These are phyloP conservation scores for Enoplosus armatus DNA, from an alignment of 2,797 vertebrate species.

Conservation along the genomic window DNA sequence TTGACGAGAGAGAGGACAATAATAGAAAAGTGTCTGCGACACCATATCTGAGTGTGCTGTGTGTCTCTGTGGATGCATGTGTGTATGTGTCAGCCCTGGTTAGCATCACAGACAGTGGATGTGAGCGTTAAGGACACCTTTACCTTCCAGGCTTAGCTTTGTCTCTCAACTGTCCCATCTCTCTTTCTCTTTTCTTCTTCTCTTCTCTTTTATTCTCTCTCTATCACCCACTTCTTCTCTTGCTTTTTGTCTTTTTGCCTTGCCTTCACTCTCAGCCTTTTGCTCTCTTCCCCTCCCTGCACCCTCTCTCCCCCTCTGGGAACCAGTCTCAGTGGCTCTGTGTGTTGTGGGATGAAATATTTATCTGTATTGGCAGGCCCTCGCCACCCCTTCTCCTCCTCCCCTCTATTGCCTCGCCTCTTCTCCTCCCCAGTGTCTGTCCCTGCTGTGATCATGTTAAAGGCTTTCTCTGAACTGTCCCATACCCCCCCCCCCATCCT, in stretches of 20 bases:
- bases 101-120: constrained; percentile 71
- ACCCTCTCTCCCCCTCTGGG: constrained; percentile 60
- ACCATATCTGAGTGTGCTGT: constrained; percentile 49
- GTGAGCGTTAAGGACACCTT: constrained; percentile 81
- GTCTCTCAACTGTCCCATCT: constrained; percentile 66
- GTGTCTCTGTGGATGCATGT: constrained; percentile 18
- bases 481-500: constrained; percentile 32
- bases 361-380: constrained; percentile 82
- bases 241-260: constrained; percentile 46
- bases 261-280: constrained; percentile 32
- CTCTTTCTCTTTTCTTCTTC: constrained; percentile 4
- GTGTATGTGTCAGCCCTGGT: constrained; percentile 68
- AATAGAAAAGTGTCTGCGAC: constrained; percentile 62
- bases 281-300: constrained; percentile 15
- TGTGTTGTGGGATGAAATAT: constrained; percentile 79
- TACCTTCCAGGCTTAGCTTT: constrained; percentile 80
- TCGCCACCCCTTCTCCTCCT: constrained; percentile 37
- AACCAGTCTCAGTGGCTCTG: constrained; percentile 75
- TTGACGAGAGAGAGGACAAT: constrained; percentile 41
- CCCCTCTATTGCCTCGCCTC: constrained; percentile 37
- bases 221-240: constrained; percentile 20
- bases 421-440: constrained; percentile 58
- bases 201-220: constrained; percentile 8
- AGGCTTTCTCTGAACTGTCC: constrained; percentile 57
- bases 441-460: constrained; percentile 71